Base-by-base conservation (phyloP, 2,797 vertebrate genomes). In the Muscicapa striata region DNA sequence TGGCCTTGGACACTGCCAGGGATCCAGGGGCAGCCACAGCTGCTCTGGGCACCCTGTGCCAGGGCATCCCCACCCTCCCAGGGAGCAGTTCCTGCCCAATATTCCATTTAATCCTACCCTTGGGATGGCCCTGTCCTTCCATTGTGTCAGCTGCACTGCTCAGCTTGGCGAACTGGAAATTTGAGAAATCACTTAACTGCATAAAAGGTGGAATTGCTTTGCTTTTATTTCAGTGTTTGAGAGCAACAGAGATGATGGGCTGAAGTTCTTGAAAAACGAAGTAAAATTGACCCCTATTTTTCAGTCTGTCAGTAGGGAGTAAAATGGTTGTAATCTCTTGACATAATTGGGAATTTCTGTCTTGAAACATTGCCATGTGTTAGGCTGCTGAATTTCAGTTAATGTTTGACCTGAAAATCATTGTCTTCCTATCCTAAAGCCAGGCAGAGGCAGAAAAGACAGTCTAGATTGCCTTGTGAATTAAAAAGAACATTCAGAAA, bases 51-150 rank as follows among this genome's bases (percentile, higher is more conserved):
- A 30, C 10, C 38, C 38, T 40, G 38, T 40, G 38, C 38, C 38
- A 40, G 38, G 38, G 38, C 38, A 27, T 51, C 0, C 2, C 5
- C 45, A 32, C 21, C 45, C 30, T 52, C 15, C 0, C 38, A 58
- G 30, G 10, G 7, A 34, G 0, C 2, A 52, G 59, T 78, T 78
- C 9, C 58, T 41, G 8, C 52, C 73, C 38, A 30, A 7, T 3
- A 58, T 70, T 10, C 58, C 29, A 19, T 36, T 7, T 11, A 43
- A 2, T 32, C 51, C 9, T 49, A 5, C 32, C 43, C 66, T 78
- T 8, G 43, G 58, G 32, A 79, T 64, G 36, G 43, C 66, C 32
- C 19, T 2, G 0, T 45, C 52, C 67, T 38, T 72, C 13, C 3
- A 0, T 24, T 72, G 27, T 64, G 32, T 79, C 59, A 58, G 14